Base-by-base conservation (phyloP, 1,140 invertebrate species). In the Hetaerina americana region DNA sequence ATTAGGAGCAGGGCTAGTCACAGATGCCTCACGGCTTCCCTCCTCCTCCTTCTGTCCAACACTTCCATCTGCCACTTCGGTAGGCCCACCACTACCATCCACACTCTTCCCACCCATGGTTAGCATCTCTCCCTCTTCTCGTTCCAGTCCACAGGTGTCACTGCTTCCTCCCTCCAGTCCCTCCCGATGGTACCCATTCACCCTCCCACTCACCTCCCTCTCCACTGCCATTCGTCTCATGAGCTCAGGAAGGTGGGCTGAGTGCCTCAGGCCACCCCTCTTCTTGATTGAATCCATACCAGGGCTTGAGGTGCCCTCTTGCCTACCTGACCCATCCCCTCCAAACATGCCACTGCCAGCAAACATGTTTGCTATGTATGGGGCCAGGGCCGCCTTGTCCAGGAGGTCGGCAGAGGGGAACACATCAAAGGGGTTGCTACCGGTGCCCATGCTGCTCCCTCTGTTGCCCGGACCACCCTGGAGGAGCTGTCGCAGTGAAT, bases 401-500 rank as follows among this genome's bases (percentile, higher is more conserved):
- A 40, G 26, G 0, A 26, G 69, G 12, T 29, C 69, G 1, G 31
- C 26, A 70, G 31, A 28, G 1, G 70, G 26, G 57, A 72, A 72
- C 25, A 72, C 66, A 29, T 27, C 18, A 27, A 71, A 67, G 67
- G 73, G 69, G 27, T 70, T 25, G 5, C 22, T 71, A 18, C 31
- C 29, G 12, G 71, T 25, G 24, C 69, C 72, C 5, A 69, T 68
- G 22, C 66, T 66, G 27, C 29, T 57, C 27, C 28, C 24, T 81
- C 80, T 28, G 78, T 79, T 74, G 84, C 80, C 75, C 81, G 81
- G 72, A 72, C 72, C 75, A 77, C 78, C 72, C 75, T 85, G 84
- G 24, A 89, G 77, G 71, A 89, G 77, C 27, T 81, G 80, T 75
- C 86, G 84, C 15, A 89, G 79, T 29, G 86, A 86, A 73, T 89